phyloP scores from a whole-genome alignment of 1,140 invertebrate genomes.

The Geopemphigus sp. region DNA sequence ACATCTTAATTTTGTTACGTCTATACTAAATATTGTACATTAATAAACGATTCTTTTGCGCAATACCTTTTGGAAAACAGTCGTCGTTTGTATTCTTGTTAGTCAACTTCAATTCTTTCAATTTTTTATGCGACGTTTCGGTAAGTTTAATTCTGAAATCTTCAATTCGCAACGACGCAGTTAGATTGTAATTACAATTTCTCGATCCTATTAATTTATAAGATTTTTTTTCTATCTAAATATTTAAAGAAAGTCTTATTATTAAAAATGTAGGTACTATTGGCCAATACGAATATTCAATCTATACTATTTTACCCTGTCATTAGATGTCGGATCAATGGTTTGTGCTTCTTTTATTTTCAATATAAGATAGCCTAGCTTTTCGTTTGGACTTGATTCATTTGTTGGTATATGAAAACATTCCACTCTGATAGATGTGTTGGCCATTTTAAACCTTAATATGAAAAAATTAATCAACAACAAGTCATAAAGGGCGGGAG shows the following conservation, averaged over 20 bases:
- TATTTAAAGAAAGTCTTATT: no score
- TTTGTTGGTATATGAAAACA: background rate
- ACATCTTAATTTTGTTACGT: no score
- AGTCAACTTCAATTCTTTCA: background rate
- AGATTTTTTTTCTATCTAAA: slow-evolving; percentile 12
- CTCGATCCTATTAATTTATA: slow-evolving; percentile 38
- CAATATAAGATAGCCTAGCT: slow-evolving; percentile 32
- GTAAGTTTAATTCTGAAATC: background rate
- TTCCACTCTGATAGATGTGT: slow-evolving; percentile 20
- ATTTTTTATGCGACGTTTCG: background rate
- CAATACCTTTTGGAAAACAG: background rate
- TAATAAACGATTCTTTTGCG: background rate
- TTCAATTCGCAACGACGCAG: slow-evolving; percentile 28
- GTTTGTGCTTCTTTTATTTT: slow-evolving; percentile 36
- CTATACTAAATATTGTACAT: no score
- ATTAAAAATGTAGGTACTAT: background rate
- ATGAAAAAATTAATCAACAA: background rate
- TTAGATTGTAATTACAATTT: slow-evolving; percentile 11
- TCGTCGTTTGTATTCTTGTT: background rate
- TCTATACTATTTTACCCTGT: background rate
- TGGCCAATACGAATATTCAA: background rate
- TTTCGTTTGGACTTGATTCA: background rate
- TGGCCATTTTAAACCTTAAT: slow-evolving; percentile 17
- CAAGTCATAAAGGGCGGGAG: no score
- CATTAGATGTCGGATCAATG: slow-evolving; percentile 21